Base-by-base conservation (phyloP, 2,888 invertebrate species). In the Halictus ligatus region DNA sequence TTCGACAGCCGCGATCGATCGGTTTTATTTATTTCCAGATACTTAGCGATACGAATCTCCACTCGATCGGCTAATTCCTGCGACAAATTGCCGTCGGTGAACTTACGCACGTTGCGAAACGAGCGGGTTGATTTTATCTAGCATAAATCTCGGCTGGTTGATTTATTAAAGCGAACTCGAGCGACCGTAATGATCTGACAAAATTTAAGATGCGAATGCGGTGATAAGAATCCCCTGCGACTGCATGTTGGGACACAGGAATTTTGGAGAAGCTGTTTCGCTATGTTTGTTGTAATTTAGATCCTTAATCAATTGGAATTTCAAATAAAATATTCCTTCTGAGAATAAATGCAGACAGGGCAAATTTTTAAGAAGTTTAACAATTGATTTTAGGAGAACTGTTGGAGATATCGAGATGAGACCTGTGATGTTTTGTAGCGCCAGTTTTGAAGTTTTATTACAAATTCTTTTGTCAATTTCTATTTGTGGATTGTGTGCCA, bases 11-110 rank as follows among this genome's bases (percentile, higher is more conserved):
- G 48, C 67, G 58, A 78, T 72, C 43, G 54, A 18, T 54, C 69
- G 75, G 75, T 75, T 75, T 75, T 15, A n/a, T 40, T 29, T 54
- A 67, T 67, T 67, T 35, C 67, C 71, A n/a, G 43, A 13, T 75
- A 46, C 54, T 69, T 69, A 29, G 75, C 58, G 46, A 81, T 35
- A n/a, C 50, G 67, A 40, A 81, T 76, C 81, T 69, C 29, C 54
- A 40, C 54, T 60, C 50, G 43, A 69, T 75, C 48, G 72, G 40
- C 8, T 75, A 69, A 75, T 75, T 69, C 71, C 29, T 54, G 29
- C n/a, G 43, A 73, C 43, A 43, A 78, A 60, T 72, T 72, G 72
- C 46, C 43, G 43, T 15, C 29, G 40, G 46, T 8, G 46, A 46
- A 64, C 60, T 79, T 72, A 58, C 75, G 58, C 40, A 58, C 21